These are phyloP conservation scores for Sebastolobus altivelis DNA, from an alignment of 2,797 vertebrate genomes.

Conservation along the genomic window DNA sequence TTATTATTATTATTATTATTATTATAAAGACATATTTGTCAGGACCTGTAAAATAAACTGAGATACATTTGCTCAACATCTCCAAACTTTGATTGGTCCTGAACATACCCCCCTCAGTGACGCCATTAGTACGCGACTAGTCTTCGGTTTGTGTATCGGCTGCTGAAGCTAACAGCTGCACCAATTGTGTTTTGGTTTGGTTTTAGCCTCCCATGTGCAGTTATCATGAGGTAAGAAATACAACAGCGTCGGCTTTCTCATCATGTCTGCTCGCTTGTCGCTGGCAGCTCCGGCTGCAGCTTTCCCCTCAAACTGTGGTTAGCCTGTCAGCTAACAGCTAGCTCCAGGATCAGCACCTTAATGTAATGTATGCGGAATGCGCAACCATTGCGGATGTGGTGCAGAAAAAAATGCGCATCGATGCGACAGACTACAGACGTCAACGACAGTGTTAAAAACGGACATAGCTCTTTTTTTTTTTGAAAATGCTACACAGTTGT, in stretches of 20 bases:
- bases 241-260: not conserved
- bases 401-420: conserved; percentile 84
- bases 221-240: conserved; percentile 75
- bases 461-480: not conserved
- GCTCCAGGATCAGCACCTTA: conserved; percentile 75
- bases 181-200: conserved; percentile 73
- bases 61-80: not conserved
- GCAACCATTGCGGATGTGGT: conserved; percentile 88
- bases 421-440: conserved; percentile 77
- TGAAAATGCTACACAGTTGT: conserved; percentile 12
- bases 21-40: no score
- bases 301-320: not conserved
- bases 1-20: no score
- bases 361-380: conserved; percentile 87
- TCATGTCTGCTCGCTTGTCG: not conserved
- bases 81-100: conserved; percentile 39
- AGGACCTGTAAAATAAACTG: not conserved
- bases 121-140: conserved; percentile 81
- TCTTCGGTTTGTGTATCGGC: conserved; percentile 76
- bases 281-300: not conserved
- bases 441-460: not conserved
- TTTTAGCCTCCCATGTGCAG: conserved; percentile 58
- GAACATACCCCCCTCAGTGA: conserved; percentile 56
- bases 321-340: conserved; percentile 65
- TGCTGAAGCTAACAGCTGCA: conserved; percentile 76